phyloP scores from a whole-genome alignment of 2,797 vertebrate species.

The Hemibagrus guttatus region DNA sequence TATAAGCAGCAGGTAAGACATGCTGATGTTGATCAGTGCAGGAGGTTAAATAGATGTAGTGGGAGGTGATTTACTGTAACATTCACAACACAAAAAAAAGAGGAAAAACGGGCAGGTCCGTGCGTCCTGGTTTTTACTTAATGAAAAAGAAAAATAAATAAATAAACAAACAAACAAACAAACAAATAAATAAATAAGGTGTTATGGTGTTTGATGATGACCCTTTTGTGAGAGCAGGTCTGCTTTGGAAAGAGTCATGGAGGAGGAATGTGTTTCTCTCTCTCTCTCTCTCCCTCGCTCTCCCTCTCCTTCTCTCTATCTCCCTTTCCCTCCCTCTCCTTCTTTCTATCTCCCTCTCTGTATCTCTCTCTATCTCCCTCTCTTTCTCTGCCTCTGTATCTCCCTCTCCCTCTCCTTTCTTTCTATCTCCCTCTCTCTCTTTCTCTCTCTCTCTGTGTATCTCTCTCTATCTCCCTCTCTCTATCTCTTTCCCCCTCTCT shows the following conservation, averaged over 20 bases:
- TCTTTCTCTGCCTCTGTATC: too few species aligned
- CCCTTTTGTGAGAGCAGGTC: neutral
- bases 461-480: neutral
- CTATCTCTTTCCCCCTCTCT: neutral
- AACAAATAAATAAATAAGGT: neutral
- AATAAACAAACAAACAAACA: neutral
- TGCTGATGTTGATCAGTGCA: neutral
- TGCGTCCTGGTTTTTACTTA: neutral
- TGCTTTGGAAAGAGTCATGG: slow-evolving; percentile 32
- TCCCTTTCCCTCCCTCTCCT: too few species aligned
- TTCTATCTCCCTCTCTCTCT: too few species aligned
- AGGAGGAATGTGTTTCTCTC: slow-evolving; percentile 63
- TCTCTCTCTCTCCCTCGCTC: neutral
- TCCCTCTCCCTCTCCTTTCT: too few species aligned
- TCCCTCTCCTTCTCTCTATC: too few species aligned
- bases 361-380: too few species aligned
- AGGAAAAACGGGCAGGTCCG: too few species aligned
- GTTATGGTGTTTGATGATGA: too few species aligned
- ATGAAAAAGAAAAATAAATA: neutral
- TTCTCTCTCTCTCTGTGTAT: neutral
- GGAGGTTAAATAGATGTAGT: neutral
- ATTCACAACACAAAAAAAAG: too few species aligned
- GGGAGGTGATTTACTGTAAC: neutral
- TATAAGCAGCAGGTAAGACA: neutral
- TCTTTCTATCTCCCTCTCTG: too few species aligned